Evolutionary conservation across 2,797 vertebrate species (phyloP), one percentile per base, ranked within the genome.

Genomic region (Epinephelus awoara): DNA sequence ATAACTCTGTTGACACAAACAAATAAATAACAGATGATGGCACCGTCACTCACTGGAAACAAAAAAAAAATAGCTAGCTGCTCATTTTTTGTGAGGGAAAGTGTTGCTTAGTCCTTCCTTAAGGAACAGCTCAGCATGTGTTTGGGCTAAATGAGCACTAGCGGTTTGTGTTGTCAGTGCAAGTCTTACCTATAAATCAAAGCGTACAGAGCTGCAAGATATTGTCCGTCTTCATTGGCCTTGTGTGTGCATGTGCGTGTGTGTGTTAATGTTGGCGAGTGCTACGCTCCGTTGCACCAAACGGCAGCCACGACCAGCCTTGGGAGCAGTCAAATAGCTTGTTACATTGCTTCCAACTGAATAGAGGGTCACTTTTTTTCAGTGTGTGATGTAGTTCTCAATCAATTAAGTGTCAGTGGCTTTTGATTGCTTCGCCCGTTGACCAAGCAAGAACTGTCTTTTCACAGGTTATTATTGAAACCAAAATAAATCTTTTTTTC

Each of bases 21-120:
- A 94, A 93, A 95, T 94, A 95, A 94, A 95, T 94, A 93, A 91
- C 90, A 91, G 90, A 93, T 91, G 93, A 95, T 85, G 86, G 70
- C 86, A 70, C 79, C 34, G 71, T 86, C 85, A 84, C 73, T 71
- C 66, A 77, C 80, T 72, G 85, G 27, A 29, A 29, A 29, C 27
- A 15, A 75, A 58, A 51, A 29, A 82, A 59, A 51, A 29, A 80
- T 76, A 89, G 77, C 78, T 51, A 64, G 72, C 86, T 2, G 6
- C 75, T 75, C 72, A 78, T 91, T 85, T 93, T 94, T 93, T 91
- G 90, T 93, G 82, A 58, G 80, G 64, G 73, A 88, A 83, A 77
- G 80, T 72, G 85, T 18, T 77, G 67, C 72, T 76, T 47, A 74
- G 80, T 71, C 58, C 65, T 67, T 66, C 23, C 27, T 54, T 23